Conservation (phyloP, 2,888 invertebrate species). For the Oligia strigilis region DNA sequence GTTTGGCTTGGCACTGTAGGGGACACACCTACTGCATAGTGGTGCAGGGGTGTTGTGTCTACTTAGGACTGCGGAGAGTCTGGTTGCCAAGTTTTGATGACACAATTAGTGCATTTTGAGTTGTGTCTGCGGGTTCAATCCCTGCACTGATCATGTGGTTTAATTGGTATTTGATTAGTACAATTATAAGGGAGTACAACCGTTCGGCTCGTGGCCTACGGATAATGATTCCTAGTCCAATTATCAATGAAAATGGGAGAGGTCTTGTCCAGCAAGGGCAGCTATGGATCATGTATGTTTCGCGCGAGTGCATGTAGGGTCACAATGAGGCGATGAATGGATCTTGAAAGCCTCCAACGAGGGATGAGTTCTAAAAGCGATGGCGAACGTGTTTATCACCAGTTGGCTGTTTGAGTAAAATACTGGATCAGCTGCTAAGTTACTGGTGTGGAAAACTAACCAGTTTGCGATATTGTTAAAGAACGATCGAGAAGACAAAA, state of each 20-base stretch:
- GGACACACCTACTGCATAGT: not conserved
- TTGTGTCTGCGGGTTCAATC: constrained; percentile 24
- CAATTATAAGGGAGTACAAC: not conserved
- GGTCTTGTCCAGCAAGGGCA: not conserved
- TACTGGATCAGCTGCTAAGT: not conserved
- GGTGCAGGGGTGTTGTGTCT: not conserved
- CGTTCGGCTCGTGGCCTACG: not conserved
- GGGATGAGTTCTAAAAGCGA: constrained; percentile 6
- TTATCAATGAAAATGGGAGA: not conserved
- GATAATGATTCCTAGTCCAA: not conserved
- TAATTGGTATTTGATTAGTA: not conserved
- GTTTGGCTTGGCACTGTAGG: constrained; percentile 69
- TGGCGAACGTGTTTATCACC: not conserved
- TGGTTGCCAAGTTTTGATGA: constrained; percentile 13
- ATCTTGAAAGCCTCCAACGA: constrained; percentile 14
- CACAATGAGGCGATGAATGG: constrained; percentile 21
- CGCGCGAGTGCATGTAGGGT: not conserved
- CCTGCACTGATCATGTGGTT: not conserved
- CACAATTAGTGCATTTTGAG: not conserved
- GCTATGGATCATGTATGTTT: not conserved
- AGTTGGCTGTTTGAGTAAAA: not conserved
- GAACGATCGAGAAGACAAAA: too few species aligned
- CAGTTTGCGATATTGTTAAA: not conserved
- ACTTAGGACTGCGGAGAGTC: not conserved
- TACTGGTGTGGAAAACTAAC: not conserved